Evolutionary conservation across 2,797 vertebrate species (phyloP), one percentile per base, ranked within the genome.

Genomic region (Poecilia gillii): DNA sequence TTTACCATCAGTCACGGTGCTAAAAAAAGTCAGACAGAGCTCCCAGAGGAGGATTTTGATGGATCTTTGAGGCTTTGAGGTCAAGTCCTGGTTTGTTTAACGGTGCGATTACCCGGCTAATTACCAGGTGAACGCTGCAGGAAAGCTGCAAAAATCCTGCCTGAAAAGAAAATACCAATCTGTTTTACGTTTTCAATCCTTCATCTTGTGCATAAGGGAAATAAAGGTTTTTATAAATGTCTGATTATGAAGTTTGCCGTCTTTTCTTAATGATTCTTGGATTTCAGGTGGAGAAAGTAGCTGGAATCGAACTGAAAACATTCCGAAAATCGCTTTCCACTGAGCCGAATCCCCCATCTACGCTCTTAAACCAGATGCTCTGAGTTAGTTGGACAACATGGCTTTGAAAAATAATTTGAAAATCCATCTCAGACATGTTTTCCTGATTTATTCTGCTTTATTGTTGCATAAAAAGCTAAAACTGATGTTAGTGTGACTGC

Each of bases 51-150:
- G 36, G 46, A 77, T 23, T 68, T 20, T 11, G 33, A 77, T 46
- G 36, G 45, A 51, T 9, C 9, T 36, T 14, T 6, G 25, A 7
- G 75, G 62, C 18, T 76, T 18, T 3, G 36, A 39, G 66, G 47
- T 77, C 64, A 77, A 53, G 36, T 43, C 47, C 36, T 55, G 47
- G 8, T 41, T 70, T 55, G 75, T 53, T 71, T 28, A 70, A 71
- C 9, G 45, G 25, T 41, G 46, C 9, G 6, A 41, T 64, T 47
- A 47, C n/a, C n/a, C 6, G 39, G 57, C 41, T 75, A 57, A 57
- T 39, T 23, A 25, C 45, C 33, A 23, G 39, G 31, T 2, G 11
- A 43, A 28, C 1, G 16, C 16, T 66, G 59, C 23, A 55, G 73
- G 18, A 20, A 45, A 13, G 18, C 25, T 28, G 33, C 11, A n/a